phyloP scores from a whole-genome alignment of 2,797 vertebrate species.

The Crenichthys baileyi region DNA sequence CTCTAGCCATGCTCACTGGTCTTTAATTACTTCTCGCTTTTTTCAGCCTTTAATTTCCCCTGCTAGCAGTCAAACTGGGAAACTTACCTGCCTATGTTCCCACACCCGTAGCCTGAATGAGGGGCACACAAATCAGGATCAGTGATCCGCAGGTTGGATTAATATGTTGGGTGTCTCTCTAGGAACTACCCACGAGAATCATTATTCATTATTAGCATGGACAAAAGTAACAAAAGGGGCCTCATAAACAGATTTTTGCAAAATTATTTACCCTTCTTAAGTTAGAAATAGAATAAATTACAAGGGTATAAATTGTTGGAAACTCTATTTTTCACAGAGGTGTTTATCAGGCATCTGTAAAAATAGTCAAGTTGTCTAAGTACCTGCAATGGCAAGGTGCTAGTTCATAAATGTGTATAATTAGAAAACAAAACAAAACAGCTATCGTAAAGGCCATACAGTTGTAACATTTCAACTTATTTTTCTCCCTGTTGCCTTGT shows the following conservation, averaged over 20 bases:
- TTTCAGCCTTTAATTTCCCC: conserved; percentile 65
- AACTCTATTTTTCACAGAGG: not conserved
- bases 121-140: conserved; percentile 48
- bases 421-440: conserved; percentile 27
- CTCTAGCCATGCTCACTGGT: conserved; percentile 57
- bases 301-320: conserved; percentile 16
- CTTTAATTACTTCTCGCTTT: conserved; percentile 61
- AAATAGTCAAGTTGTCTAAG: conserved; percentile 38
- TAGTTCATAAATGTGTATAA: conserved; percentile 27
- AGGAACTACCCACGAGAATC: conserved; percentile 25
- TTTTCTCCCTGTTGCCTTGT: conserved; percentile 53
- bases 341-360: conserved; percentile 22
- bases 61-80: conserved; percentile 60
- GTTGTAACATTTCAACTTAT: conserved; percentile 50
- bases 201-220: conserved; percentile 17
- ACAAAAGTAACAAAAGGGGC: not conserved
- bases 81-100: conserved; percentile 52
- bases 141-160: conserved; percentile 36
- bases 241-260: conserved; percentile 31
- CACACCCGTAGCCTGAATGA: conserved; percentile 55
- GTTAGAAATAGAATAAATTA: conserved; percentile 38
- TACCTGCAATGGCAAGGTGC: conserved; percentile 58
- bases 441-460: conserved; percentile 46
- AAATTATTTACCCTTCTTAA: conserved; percentile 61
- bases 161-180: conserved; percentile 30